Evolutionary conservation across 2,888 invertebrate species (phyloP).

Genomic region (Brenthis ino): DNA sequence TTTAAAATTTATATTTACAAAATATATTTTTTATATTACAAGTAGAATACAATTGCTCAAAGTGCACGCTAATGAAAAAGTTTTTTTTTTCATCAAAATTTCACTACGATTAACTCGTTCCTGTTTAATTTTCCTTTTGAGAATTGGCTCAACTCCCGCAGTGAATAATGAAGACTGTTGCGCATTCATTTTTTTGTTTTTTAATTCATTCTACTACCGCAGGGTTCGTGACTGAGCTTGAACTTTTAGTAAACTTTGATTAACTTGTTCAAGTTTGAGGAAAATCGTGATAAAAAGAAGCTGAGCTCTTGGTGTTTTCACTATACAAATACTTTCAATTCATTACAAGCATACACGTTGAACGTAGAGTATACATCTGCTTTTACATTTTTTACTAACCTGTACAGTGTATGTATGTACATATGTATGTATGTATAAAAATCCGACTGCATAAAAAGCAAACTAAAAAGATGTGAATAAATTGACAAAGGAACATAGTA

Average conservation of each 20-base stretch:
- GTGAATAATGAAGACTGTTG: conserved; percentile 66
- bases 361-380: background rate
- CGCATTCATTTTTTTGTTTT: conserved; percentile 39
- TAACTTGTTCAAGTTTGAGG: conserved; percentile 43
- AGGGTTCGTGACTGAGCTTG: conserved; percentile 17
- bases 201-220: conserved; percentile 32
- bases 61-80: too few species aligned
- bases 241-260: conserved; percentile 47
- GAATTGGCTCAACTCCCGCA: conserved; percentile 70
- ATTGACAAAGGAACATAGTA: too few species aligned
- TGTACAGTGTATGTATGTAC: too few species aligned
- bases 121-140: conserved; percentile 45
- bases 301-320: background rate
- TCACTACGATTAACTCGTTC: too few species aligned
- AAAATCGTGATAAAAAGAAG: conserved; percentile 12
- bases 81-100: too few species aligned
- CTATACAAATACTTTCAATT: background rate
- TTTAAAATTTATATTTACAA: too few species aligned
- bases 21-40: too few species aligned
- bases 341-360: background rate
- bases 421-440: too few species aligned
- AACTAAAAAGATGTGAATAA: too few species aligned
- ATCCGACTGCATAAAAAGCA: too few species aligned
- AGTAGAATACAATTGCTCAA: too few species aligned
- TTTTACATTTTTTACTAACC: background rate